Evolutionary conservation across 1,140 invertebrate species (phyloP), one percentile per base, ranked within the genome.

Genomic region (Bombus sibiricus): DNA sequence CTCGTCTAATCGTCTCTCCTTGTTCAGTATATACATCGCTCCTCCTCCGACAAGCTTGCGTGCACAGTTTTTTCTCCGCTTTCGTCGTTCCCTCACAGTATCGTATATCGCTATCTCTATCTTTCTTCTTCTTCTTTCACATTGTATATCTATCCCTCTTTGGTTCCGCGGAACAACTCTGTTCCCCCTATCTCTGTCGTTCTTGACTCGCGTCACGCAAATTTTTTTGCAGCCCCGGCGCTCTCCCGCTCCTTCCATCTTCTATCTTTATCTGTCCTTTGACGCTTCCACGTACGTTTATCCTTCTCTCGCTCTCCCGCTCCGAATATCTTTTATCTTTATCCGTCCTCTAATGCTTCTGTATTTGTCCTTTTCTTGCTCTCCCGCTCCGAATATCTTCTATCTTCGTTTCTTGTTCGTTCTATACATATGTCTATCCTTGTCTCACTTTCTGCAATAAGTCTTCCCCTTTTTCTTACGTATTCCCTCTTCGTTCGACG

Each of bases 401-500:
- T 59, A 32, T 73, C 78, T 71, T 25, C 32, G 15, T 25, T 43
- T 15, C 34, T 62, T 76, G 53, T 32, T 64, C 28, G 9, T 34
- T 28, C 64, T 72, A 6, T 22, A 18, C 15, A 0, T 68, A 28
- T 15, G 25, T 4, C 15, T 13, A 59, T 59, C 83, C 28, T 68
- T 68, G 34, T 79, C 69, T 64, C 72, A 79, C 68, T 80, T 79
- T 64, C 85, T 72, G 69, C 10, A 72, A 72, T 72, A 72, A 41
- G 28, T 39, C 39, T 72, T 39, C 18, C 37, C 37, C 2, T 39
- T 28, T 25, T 72, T 41, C 28, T 15, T n/a, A 78, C 75, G 76
- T 4, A 6, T 64, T 59, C 64, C 3, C 37, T 88, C 81, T 86
- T 86, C 86, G 39, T 84, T 59, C n/a, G 10, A n/a, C 59, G 39